Percentiles rank a stretch among this genome's conserved stretches.
These are phyloP conservation scores for Apodemia duryi DNA, from an alignment of 2,888 invertebrate genomes.

Conservation along the genomic window DNA sequence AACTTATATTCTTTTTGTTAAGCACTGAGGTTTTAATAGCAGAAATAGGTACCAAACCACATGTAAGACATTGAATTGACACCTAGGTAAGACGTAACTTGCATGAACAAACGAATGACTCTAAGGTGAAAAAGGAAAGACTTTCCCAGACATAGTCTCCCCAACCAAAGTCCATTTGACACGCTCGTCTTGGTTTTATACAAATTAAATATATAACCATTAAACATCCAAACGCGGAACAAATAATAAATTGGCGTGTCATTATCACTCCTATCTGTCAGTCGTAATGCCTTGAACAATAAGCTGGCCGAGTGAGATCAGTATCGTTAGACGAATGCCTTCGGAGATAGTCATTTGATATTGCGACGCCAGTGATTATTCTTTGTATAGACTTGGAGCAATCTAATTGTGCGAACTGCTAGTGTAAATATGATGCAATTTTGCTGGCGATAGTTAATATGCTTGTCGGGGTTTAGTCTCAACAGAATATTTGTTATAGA, in stretches of 20 bases:
- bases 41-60: no score
- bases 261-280: slow-evolving; percentile 43
- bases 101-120: no score
- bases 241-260: slow-evolving; percentile 35
- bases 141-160: no score
- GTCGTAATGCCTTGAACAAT: slow-evolving; percentile 46
- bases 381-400: slow-evolving; percentile 39
- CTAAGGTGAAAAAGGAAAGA: no score
- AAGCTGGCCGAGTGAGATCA: slow-evolving; percentile 33
- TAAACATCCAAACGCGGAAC: slow-evolving; percentile 25
- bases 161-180: no score
- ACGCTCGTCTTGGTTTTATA: neutral
- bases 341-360: slow-evolving; percentile 34
- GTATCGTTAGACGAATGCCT: slow-evolving; percentile 35
- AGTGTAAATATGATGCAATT: slow-evolving; percentile 28
- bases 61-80: no score
- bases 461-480: no score
- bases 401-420: slow-evolving; percentile 27
- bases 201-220: neutral
- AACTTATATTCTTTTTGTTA: no score
- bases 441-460: no score
- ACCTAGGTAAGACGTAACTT: no score
- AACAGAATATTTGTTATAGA: no score
- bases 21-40: no score
- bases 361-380: slow-evolving; percentile 29